phyloP scores from a whole-genome alignment of 2,113 vertebrate species.

The Gavialis gangeticus region DNA sequence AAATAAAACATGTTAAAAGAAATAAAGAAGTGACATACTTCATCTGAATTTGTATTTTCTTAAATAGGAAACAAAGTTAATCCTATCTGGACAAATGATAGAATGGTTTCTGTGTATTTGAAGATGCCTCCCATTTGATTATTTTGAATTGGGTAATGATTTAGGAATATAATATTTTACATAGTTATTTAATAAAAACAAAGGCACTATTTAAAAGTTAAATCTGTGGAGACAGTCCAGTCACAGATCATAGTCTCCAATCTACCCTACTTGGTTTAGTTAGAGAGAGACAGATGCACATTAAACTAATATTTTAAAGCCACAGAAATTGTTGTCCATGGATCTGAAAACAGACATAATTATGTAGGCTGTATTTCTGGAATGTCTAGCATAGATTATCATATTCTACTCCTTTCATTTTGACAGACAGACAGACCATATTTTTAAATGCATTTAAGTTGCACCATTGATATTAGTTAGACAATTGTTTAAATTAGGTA shows the following conservation, averaged over 20 bases:
- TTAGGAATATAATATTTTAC: not conserved
- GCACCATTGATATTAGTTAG: not conserved
- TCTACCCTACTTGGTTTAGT: not conserved
- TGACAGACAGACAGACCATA: too few relatives aligned
- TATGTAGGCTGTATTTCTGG: not conserved
- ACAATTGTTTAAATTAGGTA: not conserved
- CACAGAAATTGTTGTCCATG: not conserved
- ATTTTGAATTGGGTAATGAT: not conserved
- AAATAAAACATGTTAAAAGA: conserved; percentile 45
- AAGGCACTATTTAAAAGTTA: not conserved
- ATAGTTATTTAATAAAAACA: not conserved
- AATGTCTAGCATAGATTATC: not conserved
- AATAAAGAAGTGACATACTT: not conserved
- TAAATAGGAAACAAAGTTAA: conserved; percentile 21
- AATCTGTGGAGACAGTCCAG: not conserved
- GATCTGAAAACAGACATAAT: not conserved
- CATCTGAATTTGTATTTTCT: not conserved
- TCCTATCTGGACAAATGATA: not conserved
- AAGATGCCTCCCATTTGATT: not conserved
- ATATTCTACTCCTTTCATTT: not conserved
- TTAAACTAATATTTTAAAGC: not conserved
- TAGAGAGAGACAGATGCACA: not conserved
- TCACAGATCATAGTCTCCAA: not conserved
- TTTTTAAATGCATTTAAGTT: too few relatives aligned
- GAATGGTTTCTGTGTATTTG: not conserved